phyloP scores from a whole-genome alignment of 1,140 invertebrate species.

The Drosophila sulfurigaster region DNA sequence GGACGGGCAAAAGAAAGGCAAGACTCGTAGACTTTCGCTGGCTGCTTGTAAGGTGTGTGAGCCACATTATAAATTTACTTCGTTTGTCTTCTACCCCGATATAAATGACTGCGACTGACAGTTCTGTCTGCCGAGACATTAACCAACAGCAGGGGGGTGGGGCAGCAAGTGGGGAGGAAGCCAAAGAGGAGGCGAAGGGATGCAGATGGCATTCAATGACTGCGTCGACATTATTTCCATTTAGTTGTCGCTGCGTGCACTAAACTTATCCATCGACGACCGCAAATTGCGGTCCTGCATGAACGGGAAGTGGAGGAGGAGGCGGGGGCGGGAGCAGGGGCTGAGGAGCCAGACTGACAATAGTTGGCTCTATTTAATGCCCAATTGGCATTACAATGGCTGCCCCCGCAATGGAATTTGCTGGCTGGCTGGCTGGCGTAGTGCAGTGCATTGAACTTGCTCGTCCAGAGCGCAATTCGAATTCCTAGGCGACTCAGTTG shows the following conservation, averaged over 20 bases:
- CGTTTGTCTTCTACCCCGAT: constrained; percentile 28
- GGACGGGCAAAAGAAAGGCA: background rate
- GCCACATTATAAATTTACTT: constrained; percentile 52
- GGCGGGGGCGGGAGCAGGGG: background rate
- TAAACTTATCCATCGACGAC: constrained; percentile 50
- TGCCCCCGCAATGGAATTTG: constrained; percentile 30
- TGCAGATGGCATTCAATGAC: constrained; percentile 31
- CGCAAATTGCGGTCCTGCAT: constrained; percentile 42
- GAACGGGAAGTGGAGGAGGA: background rate
- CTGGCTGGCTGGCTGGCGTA: background rate
- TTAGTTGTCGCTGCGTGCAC: constrained; percentile 44
- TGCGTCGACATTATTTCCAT: constrained; percentile 49
- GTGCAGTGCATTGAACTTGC: constrained; percentile 43
- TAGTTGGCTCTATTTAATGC: constrained; percentile 54
- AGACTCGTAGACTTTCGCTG: constrained; percentile 22
- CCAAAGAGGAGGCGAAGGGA: too few relatives aligned
- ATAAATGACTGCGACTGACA: constrained; percentile 37
- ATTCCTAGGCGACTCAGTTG: constrained; percentile 30
- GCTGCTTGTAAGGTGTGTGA: constrained; percentile 30
- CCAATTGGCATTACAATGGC: constrained; percentile 56
- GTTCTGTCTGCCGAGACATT: constrained; percentile 36
- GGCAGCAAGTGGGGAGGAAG: background rate
- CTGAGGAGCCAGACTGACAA: constrained; percentile 20
- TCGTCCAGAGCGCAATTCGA: constrained; percentile 23
- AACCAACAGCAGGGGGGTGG: background rate